Evolutionary conservation across 2,797 vertebrate genomes (phyloP).

Genomic region (Halcyon smyrnensis): DNA sequence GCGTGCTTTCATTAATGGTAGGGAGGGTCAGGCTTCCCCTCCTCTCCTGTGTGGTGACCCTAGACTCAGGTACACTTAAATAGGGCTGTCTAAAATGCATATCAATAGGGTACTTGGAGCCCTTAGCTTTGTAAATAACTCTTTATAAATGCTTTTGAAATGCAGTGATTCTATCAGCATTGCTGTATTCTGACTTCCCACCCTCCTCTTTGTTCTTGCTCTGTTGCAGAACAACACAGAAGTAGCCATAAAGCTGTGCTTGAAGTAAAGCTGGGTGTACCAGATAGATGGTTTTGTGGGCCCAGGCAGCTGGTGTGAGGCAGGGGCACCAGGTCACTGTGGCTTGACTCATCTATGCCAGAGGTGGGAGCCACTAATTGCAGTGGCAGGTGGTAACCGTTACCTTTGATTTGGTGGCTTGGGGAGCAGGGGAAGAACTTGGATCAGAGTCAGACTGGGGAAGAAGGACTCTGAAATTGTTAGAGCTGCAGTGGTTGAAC

Average conservation of each 20-base stretch:
- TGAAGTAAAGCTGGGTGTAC: not conserved
- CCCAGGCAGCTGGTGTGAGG: not conserved
- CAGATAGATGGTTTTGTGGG: not conserved
- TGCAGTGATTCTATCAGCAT: not conserved
- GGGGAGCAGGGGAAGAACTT: not conserved
- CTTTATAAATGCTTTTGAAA: not conserved
- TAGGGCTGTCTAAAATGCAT: not conserved
- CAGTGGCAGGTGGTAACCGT: not conserved
- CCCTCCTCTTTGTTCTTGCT: not conserved
- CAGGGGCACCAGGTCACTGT: fast-evolving
- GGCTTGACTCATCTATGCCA: not conserved
- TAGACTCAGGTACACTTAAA: not conserved
- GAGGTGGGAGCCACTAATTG: not conserved
- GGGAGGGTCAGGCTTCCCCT: not conserved
- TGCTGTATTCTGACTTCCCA: not conserved
- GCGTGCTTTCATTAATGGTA: not conserved
- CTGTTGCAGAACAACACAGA: not conserved
- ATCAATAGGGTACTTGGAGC: not conserved
- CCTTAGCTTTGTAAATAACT: not conserved
- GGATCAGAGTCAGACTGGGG: not conserved
- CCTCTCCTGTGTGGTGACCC: not conserved
- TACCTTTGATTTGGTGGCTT: not conserved
- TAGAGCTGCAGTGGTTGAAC: not conserved
- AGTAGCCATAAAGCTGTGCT: not conserved
- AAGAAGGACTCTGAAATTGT: not conserved